Conservation (phyloP, 2,113 vertebrate species). For the Gnathonemus echidnorhynchus region DNA sequence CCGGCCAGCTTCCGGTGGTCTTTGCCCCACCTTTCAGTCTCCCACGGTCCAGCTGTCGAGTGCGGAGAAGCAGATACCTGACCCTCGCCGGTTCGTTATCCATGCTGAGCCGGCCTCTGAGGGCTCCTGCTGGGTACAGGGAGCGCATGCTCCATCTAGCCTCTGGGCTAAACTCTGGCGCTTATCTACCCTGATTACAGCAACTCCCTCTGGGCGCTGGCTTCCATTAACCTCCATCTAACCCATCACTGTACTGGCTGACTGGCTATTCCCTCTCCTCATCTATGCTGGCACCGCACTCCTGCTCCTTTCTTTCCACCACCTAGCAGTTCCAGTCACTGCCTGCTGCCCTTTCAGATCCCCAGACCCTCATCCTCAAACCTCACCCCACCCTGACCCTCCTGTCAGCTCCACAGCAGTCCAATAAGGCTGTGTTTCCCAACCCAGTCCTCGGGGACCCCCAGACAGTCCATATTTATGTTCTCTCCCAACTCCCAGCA, state of each 20-base stretch:
- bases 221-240: conserved; percentile 4
- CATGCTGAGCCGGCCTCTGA: not conserved
- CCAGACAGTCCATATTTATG: not conserved
- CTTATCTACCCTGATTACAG: conserved; percentile 10
- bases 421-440: not conserved
- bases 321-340: not conserved
- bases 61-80: not conserved
- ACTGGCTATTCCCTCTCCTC: not conserved
- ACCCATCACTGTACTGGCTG: not conserved
- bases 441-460: not conserved
- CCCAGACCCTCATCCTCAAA: not conserved
- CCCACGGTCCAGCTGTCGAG: not conserved
- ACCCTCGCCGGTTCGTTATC: not conserved
- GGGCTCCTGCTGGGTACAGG: not conserved
- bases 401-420: not conserved
- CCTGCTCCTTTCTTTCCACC: not conserved
- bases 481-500: not conserved
- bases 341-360: not conserved
- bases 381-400: not conserved
- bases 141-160: not conserved
- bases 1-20: not conserved
- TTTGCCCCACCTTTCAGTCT: not conserved
- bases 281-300: not conserved
- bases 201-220: not conserved
- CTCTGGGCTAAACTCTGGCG: not conserved